phyloP scores from a whole-genome alignment of 2,888 invertebrate genomes.

The Drosophila borealis region DNA sequence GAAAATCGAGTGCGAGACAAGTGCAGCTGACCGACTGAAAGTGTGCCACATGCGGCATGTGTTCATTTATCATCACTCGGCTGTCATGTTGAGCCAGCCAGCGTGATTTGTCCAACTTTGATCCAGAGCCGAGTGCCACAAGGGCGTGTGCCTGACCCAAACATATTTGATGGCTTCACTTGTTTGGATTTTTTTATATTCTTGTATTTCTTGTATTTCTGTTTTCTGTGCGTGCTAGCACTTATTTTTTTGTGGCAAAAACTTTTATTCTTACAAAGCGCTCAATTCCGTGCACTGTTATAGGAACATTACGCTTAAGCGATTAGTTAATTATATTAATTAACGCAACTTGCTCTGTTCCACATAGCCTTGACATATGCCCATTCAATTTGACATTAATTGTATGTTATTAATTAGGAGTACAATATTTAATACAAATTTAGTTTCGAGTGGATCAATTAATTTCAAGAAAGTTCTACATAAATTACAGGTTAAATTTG shows the following conservation, averaged over 20 bases:
- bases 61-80: conserved; percentile 70
- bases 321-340: conserved; percentile 67
- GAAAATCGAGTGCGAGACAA: conserved; percentile 42
- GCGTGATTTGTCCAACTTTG: conserved; percentile 69
- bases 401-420: conserved; percentile 9
- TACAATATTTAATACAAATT: conserved; percentile 15
- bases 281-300: conserved; percentile 60
- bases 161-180: conserved; percentile 43
- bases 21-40: conserved; percentile 67
- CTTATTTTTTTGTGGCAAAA: conserved; percentile 55
- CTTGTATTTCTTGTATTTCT: neutral
- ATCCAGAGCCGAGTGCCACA: neutral
- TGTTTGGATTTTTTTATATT: conserved; percentile 8
- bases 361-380: conserved; percentile 8
- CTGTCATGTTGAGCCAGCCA: conserved; percentile 66
- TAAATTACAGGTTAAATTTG: no score
- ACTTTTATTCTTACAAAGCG: conserved; percentile 52
- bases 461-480: no score
- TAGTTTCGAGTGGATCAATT: no score
- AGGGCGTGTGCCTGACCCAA: neutral
- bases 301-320: conserved; percentile 55
- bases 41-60: conserved; percentile 49
- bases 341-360: conserved; percentile 39
- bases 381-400: conserved; percentile 27
- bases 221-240: conserved; percentile 59